Base-by-base conservation (phyloP, 1,140 invertebrate species). In the Leucophenga varia region DNA sequence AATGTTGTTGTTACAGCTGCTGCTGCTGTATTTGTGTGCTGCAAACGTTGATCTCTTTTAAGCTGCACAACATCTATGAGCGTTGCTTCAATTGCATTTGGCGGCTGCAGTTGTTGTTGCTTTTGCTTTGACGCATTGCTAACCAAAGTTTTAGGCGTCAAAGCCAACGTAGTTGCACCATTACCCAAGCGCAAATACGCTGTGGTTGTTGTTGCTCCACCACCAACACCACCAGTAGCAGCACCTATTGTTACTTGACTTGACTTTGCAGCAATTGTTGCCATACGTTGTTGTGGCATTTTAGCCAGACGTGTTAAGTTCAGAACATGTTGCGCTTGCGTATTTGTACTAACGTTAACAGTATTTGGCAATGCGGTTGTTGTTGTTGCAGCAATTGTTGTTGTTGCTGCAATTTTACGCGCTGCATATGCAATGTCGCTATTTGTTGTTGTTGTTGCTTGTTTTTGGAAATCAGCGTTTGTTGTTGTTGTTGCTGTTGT, bases 141-240 rank as follows among this genome's bases (percentile, higher is more conserved):
- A 10, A 10, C 22, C 5, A 25, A 25, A 32, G 48, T 19, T 40
- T 21, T 31, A 25, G 57, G n/a, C 39, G 5, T 9, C n/a, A 41
- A n/a, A 25, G 54, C 51, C 56, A 54, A 17, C 21, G 60, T 63
- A 49, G 51, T 65, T 43, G 56, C 47, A 28, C 58, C 59, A 41
- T 65, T 71, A 30, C 58, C 57, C 30, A 70, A 53, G 44, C 67
- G 52, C 17, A 69, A 36, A 25, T 59, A 58, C 7, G 64, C 65
- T 16, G 56, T 64, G 14, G 32, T 19, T 13, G 55, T 51, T 37
- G 63, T 49, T 19, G 55, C 39, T 37, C 58, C 40, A 14, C 32
- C 32, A 34, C n/a, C n/a, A 34, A n/a, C 32, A 14, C 16, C 13
- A 32, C 16, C 34, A 16, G 43, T 21, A 35, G 49, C 32, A 34